These are phyloP conservation scores for Drosophila anceps DNA, from an alignment of 2,888 invertebrate species.

Conservation along the genomic window DNA sequence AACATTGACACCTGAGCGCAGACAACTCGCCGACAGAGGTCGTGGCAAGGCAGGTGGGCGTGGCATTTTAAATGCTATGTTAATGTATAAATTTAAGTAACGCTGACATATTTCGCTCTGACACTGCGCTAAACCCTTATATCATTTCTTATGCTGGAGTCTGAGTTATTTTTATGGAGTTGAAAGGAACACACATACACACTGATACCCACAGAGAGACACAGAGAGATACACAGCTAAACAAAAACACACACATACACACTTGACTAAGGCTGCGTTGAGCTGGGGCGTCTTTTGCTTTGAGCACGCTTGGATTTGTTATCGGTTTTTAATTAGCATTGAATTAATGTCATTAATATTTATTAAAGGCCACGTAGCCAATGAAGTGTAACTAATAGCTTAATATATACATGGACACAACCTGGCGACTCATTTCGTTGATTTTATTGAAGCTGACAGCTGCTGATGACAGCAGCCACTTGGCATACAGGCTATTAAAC, in stretches of 20 bases:
- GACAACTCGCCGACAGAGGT: not conserved
- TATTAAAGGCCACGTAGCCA: conserved; percentile 53
- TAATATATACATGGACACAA: conserved; percentile 38
- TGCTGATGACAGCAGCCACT: conserved; percentile 46
- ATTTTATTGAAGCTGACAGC: conserved; percentile 66
- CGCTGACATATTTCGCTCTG: conserved; percentile 52
- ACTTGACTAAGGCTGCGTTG: not conserved
- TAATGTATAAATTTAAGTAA: conserved; percentile 62
- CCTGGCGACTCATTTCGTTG: conserved; percentile 42
- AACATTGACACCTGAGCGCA: conserved; percentile 65
- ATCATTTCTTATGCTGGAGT: conserved; percentile 1
- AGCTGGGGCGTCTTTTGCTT: not conserved
- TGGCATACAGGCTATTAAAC: conserved; percentile 66
- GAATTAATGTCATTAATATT: conserved; percentile 67
- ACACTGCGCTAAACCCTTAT: conserved; percentile 27
- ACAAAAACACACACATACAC: not conserved
- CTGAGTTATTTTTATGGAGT: conserved; percentile 29
- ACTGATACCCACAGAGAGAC: not conserved
- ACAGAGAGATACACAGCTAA: not conserved
- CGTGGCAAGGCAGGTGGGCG: not conserved
- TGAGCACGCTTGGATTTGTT: conserved; percentile 39
- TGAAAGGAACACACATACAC: conserved; percentile 7
- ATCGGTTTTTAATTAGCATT: conserved; percentile 75
- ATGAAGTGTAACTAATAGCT: conserved; percentile 61
- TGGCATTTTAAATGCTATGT: conserved; percentile 54